These are phyloP conservation scores for Drosophila elegans DNA, from an alignment of 1,140 invertebrate species.

Conservation along the genomic window DNA sequence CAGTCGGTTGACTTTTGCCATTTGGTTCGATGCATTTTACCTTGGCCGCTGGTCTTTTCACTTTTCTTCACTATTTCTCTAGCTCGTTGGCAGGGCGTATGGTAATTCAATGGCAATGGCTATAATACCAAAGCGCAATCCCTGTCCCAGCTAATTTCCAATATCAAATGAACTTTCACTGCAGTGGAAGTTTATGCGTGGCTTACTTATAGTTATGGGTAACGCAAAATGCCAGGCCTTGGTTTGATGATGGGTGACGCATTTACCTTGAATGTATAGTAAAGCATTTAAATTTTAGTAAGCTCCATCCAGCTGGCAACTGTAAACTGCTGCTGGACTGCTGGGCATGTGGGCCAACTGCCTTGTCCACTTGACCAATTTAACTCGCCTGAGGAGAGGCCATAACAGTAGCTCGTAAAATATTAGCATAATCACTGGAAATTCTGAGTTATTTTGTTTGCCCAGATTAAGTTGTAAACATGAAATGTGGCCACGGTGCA, in stretches of 20 bases:
- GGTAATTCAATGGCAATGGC: constrained; percentile 16
- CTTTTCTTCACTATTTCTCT: constrained; percentile 30
- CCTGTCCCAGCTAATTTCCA: constrained; percentile 51
- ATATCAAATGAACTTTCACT: constrained; percentile 72
- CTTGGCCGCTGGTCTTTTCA: constrained; percentile 53
- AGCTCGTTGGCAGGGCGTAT: constrained; percentile 32
- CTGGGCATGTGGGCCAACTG: constrained; percentile 65
- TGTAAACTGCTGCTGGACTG: constrained; percentile 48
- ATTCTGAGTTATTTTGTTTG: constrained; percentile 38
- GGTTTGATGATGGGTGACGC: constrained; percentile 68
- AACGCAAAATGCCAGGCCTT: constrained; percentile 26
- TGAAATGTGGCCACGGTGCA: constrained; percentile 11
- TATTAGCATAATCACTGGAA: constrained; percentile 69
- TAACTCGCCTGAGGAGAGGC: constrained; percentile 30
- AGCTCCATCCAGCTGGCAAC: constrained; percentile 33
- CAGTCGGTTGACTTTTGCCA: constrained; percentile 8
- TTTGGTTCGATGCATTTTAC: constrained; percentile 13
- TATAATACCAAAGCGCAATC: constrained; percentile 30
- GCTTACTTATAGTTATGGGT: constrained; percentile 39
- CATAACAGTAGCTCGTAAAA: constrained; percentile 77
- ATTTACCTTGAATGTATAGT: constrained; percentile 44
- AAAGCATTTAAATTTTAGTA: too few species aligned
- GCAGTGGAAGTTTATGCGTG: constrained; percentile 72
- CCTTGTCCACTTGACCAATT: constrained; percentile 30
- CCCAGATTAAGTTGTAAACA: constrained; percentile 62